Percentiles rank a stretch among this genome's conserved stretches.
These are phyloP conservation scores for Uromys caudimaculatus DNA, from an alignment of 2,797 vertebrate genomes.

Conservation along the genomic window DNA sequence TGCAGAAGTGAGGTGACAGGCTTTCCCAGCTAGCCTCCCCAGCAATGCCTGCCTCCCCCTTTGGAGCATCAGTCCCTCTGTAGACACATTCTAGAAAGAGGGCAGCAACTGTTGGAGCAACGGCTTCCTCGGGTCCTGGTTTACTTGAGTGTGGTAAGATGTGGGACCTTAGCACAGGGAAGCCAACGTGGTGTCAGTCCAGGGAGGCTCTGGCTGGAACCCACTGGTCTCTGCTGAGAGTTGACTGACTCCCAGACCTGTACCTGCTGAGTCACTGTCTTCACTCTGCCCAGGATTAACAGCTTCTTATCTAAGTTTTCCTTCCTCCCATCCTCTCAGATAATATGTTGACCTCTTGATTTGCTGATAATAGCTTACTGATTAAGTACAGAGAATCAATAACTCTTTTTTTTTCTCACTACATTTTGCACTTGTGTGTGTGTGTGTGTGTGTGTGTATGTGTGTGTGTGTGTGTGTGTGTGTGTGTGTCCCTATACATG, in stretches of 20 bases:
- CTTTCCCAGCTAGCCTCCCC: background rate
- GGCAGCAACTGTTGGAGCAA: background rate
- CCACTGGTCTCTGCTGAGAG: background rate
- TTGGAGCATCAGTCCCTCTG: background rate
- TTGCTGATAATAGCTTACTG: constrained; percentile 35
- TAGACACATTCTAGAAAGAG: background rate
- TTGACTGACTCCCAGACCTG: background rate
- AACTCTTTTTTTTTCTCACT: background rate
- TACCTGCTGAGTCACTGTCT: constrained; percentile 47
- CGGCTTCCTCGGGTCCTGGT: background rate
- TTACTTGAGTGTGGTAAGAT: background rate
- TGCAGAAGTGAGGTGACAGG: background rate
- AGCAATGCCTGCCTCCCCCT: background rate
- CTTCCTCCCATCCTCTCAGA: background rate
- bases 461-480: background rate
- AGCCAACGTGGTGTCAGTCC: background rate
- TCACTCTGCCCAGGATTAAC: constrained; percentile 30
- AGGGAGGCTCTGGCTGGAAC: background rate
- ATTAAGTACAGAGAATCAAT: background rate
- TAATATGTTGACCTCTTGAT: background rate
- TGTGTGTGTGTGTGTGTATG: background rate
- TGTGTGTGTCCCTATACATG: background rate
- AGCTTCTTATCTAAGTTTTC: constrained; percentile 35
- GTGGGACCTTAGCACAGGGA: background rate
- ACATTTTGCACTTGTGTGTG: background rate